Percentiles rank a stretch among this genome's conserved stretches.
Evolutionary conservation across 2,797 vertebrate genomes (phyloP).

Genomic region (Erithacus rubecula): DNA sequence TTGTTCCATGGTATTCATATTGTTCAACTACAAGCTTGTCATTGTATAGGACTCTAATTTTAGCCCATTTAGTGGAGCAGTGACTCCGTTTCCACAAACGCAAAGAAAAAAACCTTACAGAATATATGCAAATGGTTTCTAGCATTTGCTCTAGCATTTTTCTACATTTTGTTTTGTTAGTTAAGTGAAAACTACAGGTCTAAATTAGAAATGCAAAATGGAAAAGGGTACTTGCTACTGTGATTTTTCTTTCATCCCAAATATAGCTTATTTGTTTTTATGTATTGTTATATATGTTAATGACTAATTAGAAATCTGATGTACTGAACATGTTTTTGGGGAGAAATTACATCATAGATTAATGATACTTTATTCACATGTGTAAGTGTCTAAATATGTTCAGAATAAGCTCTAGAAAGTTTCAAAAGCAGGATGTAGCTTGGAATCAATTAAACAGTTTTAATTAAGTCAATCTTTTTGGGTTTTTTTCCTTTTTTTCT

Average conservation of each 20-base stretch:
- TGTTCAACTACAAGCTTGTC: not conserved
- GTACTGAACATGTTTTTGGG: not conserved
- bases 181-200: not conserved
- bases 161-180: not conserved
- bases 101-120: not conserved
- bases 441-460: not conserved
- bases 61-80: not conserved
- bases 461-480: not conserved
- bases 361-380: not conserved
- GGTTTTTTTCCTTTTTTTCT: not conserved
- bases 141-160: not conserved
- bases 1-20: not conserved
- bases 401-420: not conserved
- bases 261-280: not conserved
- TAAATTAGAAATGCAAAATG: not conserved
- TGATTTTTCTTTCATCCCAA: not conserved
- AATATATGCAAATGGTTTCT: not conserved
- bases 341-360: not conserved
- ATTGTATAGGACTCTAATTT: slow-evolving; percentile 3
- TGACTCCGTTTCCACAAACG: not conserved
- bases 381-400: not conserved
- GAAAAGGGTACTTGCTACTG: not conserved
- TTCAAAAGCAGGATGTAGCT: not conserved
- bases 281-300: not conserved
- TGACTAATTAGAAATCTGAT: not conserved